Conservation (phyloP, 2,113 vertebrate species). For the Onychostoma macrolepis region DNA sequence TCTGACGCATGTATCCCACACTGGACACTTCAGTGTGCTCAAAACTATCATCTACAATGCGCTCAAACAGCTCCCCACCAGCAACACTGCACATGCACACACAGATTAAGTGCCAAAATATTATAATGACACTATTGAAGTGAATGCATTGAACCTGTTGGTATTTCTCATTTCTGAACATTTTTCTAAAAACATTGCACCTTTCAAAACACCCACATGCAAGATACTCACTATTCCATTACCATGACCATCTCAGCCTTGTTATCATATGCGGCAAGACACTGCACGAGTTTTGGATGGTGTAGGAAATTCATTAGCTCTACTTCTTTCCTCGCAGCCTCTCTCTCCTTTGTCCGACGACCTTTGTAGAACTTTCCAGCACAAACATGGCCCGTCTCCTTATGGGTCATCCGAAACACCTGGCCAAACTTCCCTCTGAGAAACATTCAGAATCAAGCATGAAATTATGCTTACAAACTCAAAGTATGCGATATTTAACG, state of each 20-base stretch:
- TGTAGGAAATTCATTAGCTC: conserved; percentile 87
- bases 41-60: conserved; percentile 91
- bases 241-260: conserved; percentile 83
- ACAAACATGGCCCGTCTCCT: conserved; percentile 71
- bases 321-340: conserved; percentile 78
- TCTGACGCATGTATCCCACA: conserved; percentile 87
- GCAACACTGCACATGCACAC: conserved; percentile 79
- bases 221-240: conserved; percentile 86
- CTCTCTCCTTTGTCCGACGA: conserved; percentile 74
- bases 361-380: conserved; percentile 88
- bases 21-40: conserved; percentile 88
- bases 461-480: not conserved
- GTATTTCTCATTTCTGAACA: not conserved
- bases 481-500: not conserved
- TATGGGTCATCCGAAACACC: conserved; percentile 82
- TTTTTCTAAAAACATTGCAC: not conserved
- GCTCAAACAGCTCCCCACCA: conserved; percentile 93
- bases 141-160: not conserved
- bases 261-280: conserved; percentile 83
- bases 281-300: conserved; percentile 85
- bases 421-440: conserved; percentile 84
- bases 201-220: not conserved
- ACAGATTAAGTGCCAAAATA: not conserved
- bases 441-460: not conserved
- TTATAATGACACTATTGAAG: not conserved